Evolutionary conservation across 2,797 vertebrate species (phyloP).

Genomic region (Galaxias olidus): DNA sequence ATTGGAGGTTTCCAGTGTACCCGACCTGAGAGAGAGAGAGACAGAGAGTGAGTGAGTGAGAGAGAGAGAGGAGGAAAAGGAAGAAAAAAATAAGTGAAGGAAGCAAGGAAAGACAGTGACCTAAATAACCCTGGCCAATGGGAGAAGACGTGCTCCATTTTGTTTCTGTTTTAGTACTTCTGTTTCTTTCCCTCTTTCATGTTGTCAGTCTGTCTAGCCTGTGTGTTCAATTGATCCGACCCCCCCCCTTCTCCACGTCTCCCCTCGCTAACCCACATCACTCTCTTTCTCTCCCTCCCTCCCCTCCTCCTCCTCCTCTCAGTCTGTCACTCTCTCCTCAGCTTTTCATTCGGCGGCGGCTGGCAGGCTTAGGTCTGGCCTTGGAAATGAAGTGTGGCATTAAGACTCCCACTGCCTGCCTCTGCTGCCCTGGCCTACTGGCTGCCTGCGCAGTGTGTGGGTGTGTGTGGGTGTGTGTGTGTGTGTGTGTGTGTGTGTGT

Average conservation of each 20-base stretch:
- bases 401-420: slow-evolving; percentile 35
- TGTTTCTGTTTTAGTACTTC: slow-evolving; percentile 19
- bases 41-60: background rate
- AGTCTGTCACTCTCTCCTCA: slow-evolving; percentile 40
- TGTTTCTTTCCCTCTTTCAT: slow-evolving; percentile 38
- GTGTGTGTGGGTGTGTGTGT: background rate
- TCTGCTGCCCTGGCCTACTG: slow-evolving; percentile 29
- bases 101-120: slow-evolving; percentile 27
- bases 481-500: background rate
- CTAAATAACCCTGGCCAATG: slow-evolving; percentile 31
- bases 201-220: slow-evolving; percentile 2
- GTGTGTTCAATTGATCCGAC: too few relatives aligned
- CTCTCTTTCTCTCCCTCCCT: slow-evolving; percentile 26
- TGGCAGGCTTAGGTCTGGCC: slow-evolving; percentile 34
- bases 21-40: slow-evolving; percentile 67
- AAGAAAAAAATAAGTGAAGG: slow-evolving; percentile 18
- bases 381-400: slow-evolving; percentile 54
- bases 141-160: slow-evolving; percentile 10
- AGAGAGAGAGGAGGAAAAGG: too few relatives aligned
- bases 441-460: slow-evolving; percentile 20
- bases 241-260: too few relatives aligned
- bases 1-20: slow-evolving; percentile 78
- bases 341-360: slow-evolving; percentile 39
- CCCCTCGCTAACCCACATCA: too few relatives aligned
- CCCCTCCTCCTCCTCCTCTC: slow-evolving; percentile 26